phyloP scores from a whole-genome alignment of 2,113 vertebrate genomes.

The Eleginops maclovinus region DNA sequence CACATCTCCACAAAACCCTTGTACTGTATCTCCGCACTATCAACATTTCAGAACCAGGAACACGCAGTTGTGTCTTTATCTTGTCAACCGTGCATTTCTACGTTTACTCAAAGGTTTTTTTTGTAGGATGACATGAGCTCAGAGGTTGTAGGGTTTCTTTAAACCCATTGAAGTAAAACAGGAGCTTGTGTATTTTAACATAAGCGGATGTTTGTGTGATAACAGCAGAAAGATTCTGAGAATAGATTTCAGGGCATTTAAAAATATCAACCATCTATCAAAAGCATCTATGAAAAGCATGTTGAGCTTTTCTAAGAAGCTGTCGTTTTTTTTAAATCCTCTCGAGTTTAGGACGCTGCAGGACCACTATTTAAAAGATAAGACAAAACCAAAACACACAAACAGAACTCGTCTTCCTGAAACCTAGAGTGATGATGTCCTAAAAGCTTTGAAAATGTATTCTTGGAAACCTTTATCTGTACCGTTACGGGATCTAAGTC shows the following conservation, averaged over 20 bases:
- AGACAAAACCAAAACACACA: constrained; percentile 35
- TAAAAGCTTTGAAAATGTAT: constrained; percentile 28
- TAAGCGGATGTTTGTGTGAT: constrained; percentile 11
- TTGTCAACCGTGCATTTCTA: constrained; percentile 23
- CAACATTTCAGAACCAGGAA: constrained; percentile 19
- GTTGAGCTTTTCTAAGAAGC: constrained; percentile 61
- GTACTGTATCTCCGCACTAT: constrained; percentile 15
- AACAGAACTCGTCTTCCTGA: constrained; percentile 13
- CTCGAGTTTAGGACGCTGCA: constrained; percentile 26
- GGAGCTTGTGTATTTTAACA: constrained; percentile 15
- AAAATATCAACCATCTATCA: constrained; percentile 47
- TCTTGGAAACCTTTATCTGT: background rate
- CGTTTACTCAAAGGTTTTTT: constrained; percentile 13
- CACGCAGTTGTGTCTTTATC: constrained; percentile 27
- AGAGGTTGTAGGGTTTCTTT: background rate
- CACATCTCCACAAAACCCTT: constrained; percentile 35
- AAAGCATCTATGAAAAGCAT: background rate
- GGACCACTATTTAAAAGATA: constrained; percentile 20
- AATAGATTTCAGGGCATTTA: constrained; percentile 55
- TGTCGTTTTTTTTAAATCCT: constrained; percentile 40
- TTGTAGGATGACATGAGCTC: background rate
- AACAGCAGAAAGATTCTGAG: constrained; percentile 7
- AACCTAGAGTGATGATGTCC: constrained; percentile 20
- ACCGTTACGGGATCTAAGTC: too few relatives aligned
- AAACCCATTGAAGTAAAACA: background rate